Evolutionary conservation across 35 echinoderm and acorn worm species (phyloP), one percentile per base, ranked within the genome.

Genomic region (Hemicentrotus pulcherrimus): DNA sequence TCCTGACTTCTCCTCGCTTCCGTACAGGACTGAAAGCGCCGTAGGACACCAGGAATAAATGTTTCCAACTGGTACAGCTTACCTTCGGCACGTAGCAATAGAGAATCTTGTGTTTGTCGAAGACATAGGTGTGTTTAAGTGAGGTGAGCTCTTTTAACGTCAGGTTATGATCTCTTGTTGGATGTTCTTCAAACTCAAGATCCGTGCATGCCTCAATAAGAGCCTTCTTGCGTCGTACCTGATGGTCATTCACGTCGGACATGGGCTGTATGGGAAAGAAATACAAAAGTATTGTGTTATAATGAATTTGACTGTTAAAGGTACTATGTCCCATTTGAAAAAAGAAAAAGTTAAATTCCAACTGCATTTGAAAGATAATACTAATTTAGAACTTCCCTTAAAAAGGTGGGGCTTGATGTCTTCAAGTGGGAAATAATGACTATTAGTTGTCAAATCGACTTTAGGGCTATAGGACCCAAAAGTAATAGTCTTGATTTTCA

Each of bases 21-120:
- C 10, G 10, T 12, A 28, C 91, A 28, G 91, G 46, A 14, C 16
- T 18, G n/a, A 93, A 4, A 13, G 13, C 13, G 16, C 48, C 47
- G 16, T 93, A 46, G 46, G 91, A 93, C 28, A 93, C 91, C 16
- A 93, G 91, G 16, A 93, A 93, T 6, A 93, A 28, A 47, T 47
- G 91, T 31, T 93, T 93, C 91, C 91, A 93, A n/a, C 46, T 93
- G 16, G 91, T 93, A 47, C 91, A 93, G 48, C 91, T 93, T 31
- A 93, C 91, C 48, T 93, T 93, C 14, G 91, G 91, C 11, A 93
- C 4, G 48, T 93, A 93, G 91, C 91, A 93, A 28, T 22, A 93
- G 46, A 93, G 91, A 50, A 93, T 2, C 28, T 31, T 93, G 13
- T 31, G 48, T 31, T 93, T 47, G 46, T 93, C 91, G 48, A 93